Percentiles rank a stretch among this genome's conserved stretches.
phyloP scores from a whole-genome alignment of 1,140 invertebrate species.

The Drusus annulatus region DNA sequence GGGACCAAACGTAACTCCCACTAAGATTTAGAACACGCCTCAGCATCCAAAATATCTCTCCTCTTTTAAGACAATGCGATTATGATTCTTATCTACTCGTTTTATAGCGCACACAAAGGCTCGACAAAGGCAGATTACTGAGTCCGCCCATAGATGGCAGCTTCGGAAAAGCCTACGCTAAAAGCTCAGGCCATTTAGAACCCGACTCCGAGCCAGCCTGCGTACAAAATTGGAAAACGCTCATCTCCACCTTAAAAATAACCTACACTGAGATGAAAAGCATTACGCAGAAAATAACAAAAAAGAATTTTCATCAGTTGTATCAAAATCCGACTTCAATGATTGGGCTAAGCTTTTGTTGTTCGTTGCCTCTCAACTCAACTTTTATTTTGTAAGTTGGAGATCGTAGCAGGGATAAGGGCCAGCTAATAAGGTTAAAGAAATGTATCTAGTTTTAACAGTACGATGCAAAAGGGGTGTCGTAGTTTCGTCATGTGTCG shows the following conservation, averaged over 20 bases:
- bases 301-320: not conserved
- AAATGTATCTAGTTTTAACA: not conserved
- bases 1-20: not conserved
- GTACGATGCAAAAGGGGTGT: not conserved
- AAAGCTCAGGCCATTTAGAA: conserved; percentile 9
- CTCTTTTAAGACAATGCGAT: conserved; percentile 12
- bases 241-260: not conserved
- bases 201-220: conserved; percentile 1
- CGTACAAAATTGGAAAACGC: conserved; percentile 36
- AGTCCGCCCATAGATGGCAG: conserved; percentile 29
- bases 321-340: not conserved
- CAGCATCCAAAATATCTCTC: not conserved
- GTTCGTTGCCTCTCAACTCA: not conserved
- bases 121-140: conserved; percentile 8
- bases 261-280: not conserved
- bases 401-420: not conserved
- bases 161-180: conserved; percentile 7
- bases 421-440: not conserved
- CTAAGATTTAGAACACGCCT: conserved; percentile 8
- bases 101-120: conserved; percentile 19
- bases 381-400: not conserved
- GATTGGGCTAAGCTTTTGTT: not conserved
- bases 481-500: not conserved
- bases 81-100: conserved; percentile 27
- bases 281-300: not conserved